Evolutionary conservation across 2,888 invertebrate species (phyloP), one percentile per base, ranked within the genome.

Genomic region (Itoplectis maculator): DNA sequence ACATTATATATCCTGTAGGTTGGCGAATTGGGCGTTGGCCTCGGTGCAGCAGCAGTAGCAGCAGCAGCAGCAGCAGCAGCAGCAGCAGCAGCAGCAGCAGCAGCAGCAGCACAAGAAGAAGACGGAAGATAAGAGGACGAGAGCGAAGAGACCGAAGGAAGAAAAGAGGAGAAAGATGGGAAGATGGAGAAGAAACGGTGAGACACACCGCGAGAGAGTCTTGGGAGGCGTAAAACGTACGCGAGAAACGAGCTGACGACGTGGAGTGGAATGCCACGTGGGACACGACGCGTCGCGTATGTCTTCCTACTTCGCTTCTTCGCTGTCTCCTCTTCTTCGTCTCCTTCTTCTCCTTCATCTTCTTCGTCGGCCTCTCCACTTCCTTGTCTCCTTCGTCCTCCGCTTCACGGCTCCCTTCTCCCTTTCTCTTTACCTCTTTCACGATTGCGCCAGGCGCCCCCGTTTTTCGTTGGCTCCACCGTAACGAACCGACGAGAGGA

Each of bases 1-100:
- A 47, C 72, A 65, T 29, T 29, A 29, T 29, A 29, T 29, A 29
- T 66, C 18, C 84, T 83, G 86, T 89, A 88, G 88, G 86, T 88
- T 88, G 90, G 90, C 88, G 85, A 89, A 90, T 90, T 90, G 90
- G 89, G 89, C 89, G 90, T 90, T 90, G 90, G 87, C 88, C 88
- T 88, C 85, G 63, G 83, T 78, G 74, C 80, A 77, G 37, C 65
- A 45, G 40, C 47, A 37, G 15, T 13, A 54, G 20, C 51, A 51
- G 2, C 3, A 42, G 42, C 3, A 6, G 42, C 3, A 42, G 42
- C 3, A 42, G 42, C 3, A 42, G 11, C 3, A 42, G 42, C 3
- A 42, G 42, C 11, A 45, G 13, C 11, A 13, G 45, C 11, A n/a
- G 45, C 23, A 18, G 51, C 45, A n/a, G 49, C 37, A 23, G 20